Base-by-base conservation (phyloP, 2,888 invertebrate species). In the Imbricaverruca yamaguchii region DNA sequence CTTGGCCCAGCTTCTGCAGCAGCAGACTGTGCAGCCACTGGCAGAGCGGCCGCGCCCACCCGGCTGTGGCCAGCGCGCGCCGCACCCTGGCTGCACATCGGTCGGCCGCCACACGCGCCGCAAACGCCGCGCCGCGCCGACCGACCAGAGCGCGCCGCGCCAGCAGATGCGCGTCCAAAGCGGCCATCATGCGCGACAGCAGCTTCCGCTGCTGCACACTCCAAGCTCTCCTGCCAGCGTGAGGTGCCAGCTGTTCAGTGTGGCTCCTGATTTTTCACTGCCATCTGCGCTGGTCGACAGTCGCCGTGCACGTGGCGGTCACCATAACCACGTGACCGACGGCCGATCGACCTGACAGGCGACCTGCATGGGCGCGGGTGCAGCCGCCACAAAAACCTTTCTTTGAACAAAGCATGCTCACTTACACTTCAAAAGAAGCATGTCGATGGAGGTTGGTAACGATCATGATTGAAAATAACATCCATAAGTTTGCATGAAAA, bases 1-100 rank as follows among this genome's bases (percentile, higher is more conserved):
- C 89, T 25, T 90, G 89, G 80, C 90, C 91, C 79, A 94, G 87
- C 85, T 91, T 88, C 83, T 94, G 93, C 84, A 93, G 89, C 12
- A 94, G 86, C 15, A 92, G 86, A 74, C 90, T 88, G 87, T 95
- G 94, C 61, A 95, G 86, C 95, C 95, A 95, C 84, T 93, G 93
- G 0, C 91, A 90, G 55, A 92, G 87, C 84, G 91, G 90, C 55
- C 90, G 87, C 84, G 94, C 93, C 94, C 94, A 94, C n/a, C 90
- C 89, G 15, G 92, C 89, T 8, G 90, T 89, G 0, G 92, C 91
- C 83, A 94, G 87, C n/a, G 91, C 88, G 84, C 91, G 90, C 63
- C 94, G 89, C 84, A 93, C 84, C 82, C 88, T 85, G 79, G 86
- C 86, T 9, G 88, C 87, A 0, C 74, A 74, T 10, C 74, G 74